Conservation (phyloP, 2,888 invertebrate genomes). For the Prosapia bicincta region DNA sequence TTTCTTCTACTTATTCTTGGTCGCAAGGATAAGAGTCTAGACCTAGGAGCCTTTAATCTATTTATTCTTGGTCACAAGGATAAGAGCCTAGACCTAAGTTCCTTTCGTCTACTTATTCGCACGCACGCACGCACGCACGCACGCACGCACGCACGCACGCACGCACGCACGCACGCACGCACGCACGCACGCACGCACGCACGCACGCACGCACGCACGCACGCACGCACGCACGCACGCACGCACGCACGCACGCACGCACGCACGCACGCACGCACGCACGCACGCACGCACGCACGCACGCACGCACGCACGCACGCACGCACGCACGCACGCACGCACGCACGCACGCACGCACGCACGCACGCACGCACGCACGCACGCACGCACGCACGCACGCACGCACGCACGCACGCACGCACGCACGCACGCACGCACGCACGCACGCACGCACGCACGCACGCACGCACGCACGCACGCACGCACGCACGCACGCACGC, state of each 20-base stretch:
- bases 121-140: too few species aligned
- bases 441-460: conserved; percentile 19
- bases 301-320: conserved; percentile 21
- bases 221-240: conserved; percentile 26
- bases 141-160: too few species aligned
- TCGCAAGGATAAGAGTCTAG: too few species aligned
- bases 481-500: conserved; percentile 19
- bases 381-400: conserved; percentile 19
- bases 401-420: conserved; percentile 19
- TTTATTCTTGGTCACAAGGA: too few species aligned
- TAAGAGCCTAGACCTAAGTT: too few species aligned
- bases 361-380: conserved; percentile 19
- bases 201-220: conserved; percentile 13
- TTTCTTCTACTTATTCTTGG: too few species aligned
- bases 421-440: conserved; percentile 19
- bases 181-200: conserved; percentile 12
- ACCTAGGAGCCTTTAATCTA: too few species aligned
- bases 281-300: conserved; percentile 20
- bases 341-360: conserved; percentile 15
- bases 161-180: too few species aligned
- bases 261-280: conserved; percentile 20
- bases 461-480: conserved; percentile 19
- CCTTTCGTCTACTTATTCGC: too few species aligned
- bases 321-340: conserved; percentile 16
- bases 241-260: conserved; percentile 27